phyloP scores from a whole-genome alignment of 2,113 vertebrate species.

The Scomber scombrus region DNA sequence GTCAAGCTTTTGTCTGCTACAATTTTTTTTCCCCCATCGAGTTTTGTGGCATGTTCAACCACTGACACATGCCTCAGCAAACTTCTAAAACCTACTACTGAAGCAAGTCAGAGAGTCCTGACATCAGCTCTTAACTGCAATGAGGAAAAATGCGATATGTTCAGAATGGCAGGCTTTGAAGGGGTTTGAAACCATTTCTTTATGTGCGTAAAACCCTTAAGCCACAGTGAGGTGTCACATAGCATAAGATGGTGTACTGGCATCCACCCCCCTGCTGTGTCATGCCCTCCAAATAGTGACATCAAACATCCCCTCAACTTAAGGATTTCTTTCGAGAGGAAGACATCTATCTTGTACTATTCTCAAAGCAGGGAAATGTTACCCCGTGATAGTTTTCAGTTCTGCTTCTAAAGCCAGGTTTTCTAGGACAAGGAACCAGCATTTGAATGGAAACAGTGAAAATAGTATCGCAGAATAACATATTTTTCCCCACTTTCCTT shows the following conservation, averaged over 20 bases:
- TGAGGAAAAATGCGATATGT: constrained; percentile 62
- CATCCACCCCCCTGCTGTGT: constrained; percentile 65
- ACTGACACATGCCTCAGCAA: constrained; percentile 42
- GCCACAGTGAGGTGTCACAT: constrained; percentile 66
- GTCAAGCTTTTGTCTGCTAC: constrained; percentile 57
- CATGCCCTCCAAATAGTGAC: constrained; percentile 51
- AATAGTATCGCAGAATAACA: constrained; percentile 64
- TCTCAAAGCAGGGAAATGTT: constrained; percentile 34
- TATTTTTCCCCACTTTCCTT: constrained; percentile 52
- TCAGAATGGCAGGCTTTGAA: constrained; percentile 68
- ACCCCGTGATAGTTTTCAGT: constrained; percentile 47
- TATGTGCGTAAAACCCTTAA: constrained; percentile 68
- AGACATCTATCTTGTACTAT: constrained; percentile 51
- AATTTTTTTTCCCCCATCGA: constrained; percentile 15
- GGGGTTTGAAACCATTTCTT: constrained; percentile 51
- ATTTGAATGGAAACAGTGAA: constrained; percentile 58
- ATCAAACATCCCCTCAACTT: constrained; percentile 69
- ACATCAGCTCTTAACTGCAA: constrained; percentile 64
- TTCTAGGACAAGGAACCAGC: constrained; percentile 50
- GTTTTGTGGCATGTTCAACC: constrained; percentile 41
- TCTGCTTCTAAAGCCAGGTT: constrained; percentile 47
- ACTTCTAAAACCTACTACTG: constrained; percentile 59
- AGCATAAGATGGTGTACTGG: constrained; percentile 52
- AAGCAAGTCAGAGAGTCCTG: constrained; percentile 55
- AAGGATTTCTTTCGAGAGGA: constrained; percentile 56